These are phyloP conservation scores for Cheilosia pagana DNA, from an alignment of 2,888 invertebrate species.

Conservation along the genomic window DNA sequence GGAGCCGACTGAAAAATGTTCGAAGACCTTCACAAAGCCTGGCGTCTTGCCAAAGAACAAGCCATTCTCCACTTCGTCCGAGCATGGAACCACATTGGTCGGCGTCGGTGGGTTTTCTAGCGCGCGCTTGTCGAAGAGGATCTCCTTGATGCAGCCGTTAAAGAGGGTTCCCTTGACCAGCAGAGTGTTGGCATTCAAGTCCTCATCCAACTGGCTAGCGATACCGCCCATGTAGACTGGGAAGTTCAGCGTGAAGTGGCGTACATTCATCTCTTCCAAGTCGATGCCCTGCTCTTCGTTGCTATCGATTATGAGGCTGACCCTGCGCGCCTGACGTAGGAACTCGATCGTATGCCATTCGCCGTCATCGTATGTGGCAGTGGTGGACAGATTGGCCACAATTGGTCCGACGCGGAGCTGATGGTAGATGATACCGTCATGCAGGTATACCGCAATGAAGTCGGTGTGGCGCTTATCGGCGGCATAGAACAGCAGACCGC, in stretches of 20 bases:
- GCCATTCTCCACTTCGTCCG: slow-evolving; percentile 90
- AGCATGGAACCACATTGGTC: slow-evolving; percentile 90
- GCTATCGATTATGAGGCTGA: slow-evolving; percentile 83
- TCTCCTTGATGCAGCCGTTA: slow-evolving; percentile 92
- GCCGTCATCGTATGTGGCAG: slow-evolving; percentile 87
- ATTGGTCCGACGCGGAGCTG: slow-evolving; percentile 86
- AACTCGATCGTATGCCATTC: slow-evolving; percentile 92
- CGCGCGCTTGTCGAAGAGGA: slow-evolving; percentile 88
- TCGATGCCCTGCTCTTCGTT: slow-evolving; percentile 76
- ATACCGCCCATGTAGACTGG: slow-evolving; percentile 94
- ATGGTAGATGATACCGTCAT: slow-evolving; percentile 89
- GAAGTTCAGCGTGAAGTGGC: slow-evolving; percentile 86
- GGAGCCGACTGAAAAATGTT: slow-evolving; percentile 91
- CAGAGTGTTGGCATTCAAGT: slow-evolving; percentile 82
- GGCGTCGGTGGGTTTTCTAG: slow-evolving; percentile 86
- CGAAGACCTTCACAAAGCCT: slow-evolving; percentile 88
- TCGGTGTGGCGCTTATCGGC: slow-evolving; percentile 87
- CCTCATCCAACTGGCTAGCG: slow-evolving; percentile 83
- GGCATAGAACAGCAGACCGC: slow-evolving; percentile 94
- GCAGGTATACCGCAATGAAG: slow-evolving; percentile 90
- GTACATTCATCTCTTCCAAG: slow-evolving; percentile 86
- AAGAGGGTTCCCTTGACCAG: slow-evolving; percentile 85
- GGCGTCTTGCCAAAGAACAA: slow-evolving; percentile 92
- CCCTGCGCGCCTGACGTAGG: slow-evolving; percentile 86
- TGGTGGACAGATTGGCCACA: slow-evolving; percentile 85